A percentile compares a stretch with the other conserved stretches of the same genome.
Evolutionary conservation across 2,797 vertebrate genomes (phyloP).

Genomic region (Antrozous pallidus): DNA sequence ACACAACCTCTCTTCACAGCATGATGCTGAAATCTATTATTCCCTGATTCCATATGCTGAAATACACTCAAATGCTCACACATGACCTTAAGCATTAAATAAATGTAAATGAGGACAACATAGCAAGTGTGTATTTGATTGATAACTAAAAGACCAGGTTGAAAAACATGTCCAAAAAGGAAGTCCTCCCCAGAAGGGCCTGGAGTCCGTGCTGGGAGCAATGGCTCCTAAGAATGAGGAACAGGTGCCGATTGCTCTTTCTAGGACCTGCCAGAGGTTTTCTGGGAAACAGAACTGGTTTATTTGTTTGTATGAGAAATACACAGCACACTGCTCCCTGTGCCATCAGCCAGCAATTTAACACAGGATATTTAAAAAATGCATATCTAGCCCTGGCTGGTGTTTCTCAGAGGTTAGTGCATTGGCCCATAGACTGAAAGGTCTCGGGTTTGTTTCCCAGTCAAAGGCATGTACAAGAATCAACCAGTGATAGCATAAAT

Average conservation of each 20-base stretch:
- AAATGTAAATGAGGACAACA: constrained; percentile 86
- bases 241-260: not conserved
- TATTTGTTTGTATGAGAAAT: not conserved
- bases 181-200: constrained; percentile 70
- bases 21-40: constrained; percentile 90
- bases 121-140: constrained; percentile 86
- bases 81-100: constrained; percentile 92
- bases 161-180: constrained; percentile 76
- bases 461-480: not conserved
- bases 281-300: not conserved
- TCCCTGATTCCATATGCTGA: constrained; percentile 90
- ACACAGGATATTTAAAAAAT: not conserved
- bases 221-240: not conserved
- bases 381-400: not conserved
- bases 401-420: not conserved
- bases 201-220: constrained; percentile 11
- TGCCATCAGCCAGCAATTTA: not conserved
- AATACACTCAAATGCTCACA: constrained; percentile 93
- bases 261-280: not conserved
- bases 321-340: not conserved
- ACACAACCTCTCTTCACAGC: constrained; percentile 96
- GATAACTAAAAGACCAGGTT: constrained; percentile 86
- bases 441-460: not conserved
- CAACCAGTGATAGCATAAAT: not conserved
- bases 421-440: not conserved